A percentile compares a stretch with the other conserved stretches of the same genome.
These are phyloP conservation scores for Pachyuromys duprasi DNA, from an alignment of 2,797 vertebrate genomes.

Conservation along the genomic window DNA sequence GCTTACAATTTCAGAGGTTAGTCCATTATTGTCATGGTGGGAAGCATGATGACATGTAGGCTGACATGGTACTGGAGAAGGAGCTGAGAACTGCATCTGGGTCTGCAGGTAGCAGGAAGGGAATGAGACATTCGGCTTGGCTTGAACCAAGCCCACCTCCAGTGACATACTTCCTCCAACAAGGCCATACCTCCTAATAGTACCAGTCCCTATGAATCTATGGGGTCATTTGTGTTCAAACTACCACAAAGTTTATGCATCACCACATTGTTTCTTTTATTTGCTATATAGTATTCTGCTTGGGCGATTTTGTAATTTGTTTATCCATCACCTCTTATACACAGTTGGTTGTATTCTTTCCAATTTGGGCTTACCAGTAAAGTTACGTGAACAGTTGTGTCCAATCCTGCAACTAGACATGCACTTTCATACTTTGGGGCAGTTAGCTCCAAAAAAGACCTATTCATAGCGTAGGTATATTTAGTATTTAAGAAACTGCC, in stretches of 20 bases:
- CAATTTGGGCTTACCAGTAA: not conserved
- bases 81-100: not conserved
- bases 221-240: not conserved
- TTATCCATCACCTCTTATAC: not conserved
- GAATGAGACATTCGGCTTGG: not conserved
- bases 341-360: not conserved
- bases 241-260: not conserved
- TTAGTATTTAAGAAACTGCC: constrained; percentile 38
- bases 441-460: not conserved
- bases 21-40: not conserved
- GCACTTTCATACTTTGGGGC: constrained; percentile 5
- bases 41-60: not conserved
- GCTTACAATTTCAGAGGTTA: not conserved
- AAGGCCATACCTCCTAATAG: not conserved
- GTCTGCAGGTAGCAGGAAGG: not conserved
- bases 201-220: not conserved
- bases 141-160: not conserved
- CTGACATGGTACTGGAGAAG: not conserved
- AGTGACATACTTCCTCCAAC: not conserved
- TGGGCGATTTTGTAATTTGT: not conserved
- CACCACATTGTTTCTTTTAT: constrained; percentile 17
- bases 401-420: not conserved
- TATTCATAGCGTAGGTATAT: not conserved
- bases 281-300: constrained; percentile 10
- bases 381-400: not conserved